A percentile compares a stretch with the other conserved stretches of the same genome.
phyloP scores from a whole-genome alignment of 2,797 vertebrate genomes.

The Dermochelys coriacea region DNA sequence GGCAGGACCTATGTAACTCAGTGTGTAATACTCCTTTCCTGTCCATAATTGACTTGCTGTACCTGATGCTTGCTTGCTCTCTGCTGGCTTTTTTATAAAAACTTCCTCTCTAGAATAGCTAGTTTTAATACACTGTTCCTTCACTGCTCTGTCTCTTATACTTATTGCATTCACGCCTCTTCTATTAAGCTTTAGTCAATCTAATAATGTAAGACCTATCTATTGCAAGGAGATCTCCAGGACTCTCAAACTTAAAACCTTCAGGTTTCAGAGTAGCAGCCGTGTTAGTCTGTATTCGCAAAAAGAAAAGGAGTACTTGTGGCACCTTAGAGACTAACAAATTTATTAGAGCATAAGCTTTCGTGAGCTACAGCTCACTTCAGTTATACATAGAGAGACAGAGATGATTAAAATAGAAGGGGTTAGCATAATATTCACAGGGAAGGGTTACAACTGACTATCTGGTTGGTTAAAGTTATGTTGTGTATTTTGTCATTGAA shows the following conservation, averaged over 20 bases:
- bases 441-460: conserved; percentile 41
- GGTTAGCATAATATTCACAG: conserved; percentile 47
- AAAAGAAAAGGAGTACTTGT: too few species aligned
- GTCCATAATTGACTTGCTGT: not conserved
- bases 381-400: conserved; percentile 59
- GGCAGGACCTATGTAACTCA: not conserved
- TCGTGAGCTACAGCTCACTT: too few species aligned
- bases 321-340: too few species aligned
- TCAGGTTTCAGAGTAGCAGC: too few species aligned
- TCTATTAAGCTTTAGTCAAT: not conserved
- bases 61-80: not conserved
- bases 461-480: conserved; percentile 42
- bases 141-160: conserved; percentile 29
- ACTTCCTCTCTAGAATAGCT: not conserved
- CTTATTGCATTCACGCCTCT: conserved; percentile 29
- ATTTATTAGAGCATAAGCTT: too few species aligned
- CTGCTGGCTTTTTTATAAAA: not conserved
- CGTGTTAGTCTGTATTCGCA: too few species aligned
- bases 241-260: conserved; percentile 48
- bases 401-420: conserved; percentile 53
- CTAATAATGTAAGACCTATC: conserved; percentile 39
- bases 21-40: not conserved
- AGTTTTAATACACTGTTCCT: conserved; percentile 27
- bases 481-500: conserved; percentile 58
- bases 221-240: conserved; percentile 54